Base-by-base conservation (phyloP, 1,140 invertebrate genomes). In the Fopius arisanus region DNA sequence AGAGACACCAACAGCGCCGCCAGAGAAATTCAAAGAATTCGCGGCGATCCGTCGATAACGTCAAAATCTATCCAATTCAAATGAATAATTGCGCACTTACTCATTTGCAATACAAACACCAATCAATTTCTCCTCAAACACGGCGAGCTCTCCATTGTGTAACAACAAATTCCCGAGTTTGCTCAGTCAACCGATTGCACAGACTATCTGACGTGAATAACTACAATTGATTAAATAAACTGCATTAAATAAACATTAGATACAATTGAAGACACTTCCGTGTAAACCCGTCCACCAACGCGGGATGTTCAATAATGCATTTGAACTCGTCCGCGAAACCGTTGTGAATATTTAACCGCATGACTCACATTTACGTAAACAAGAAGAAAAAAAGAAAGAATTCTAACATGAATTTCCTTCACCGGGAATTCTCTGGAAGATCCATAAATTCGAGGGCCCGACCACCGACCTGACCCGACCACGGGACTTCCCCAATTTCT, bases 291-390 rank as follows among this genome's bases (percentile, higher is more conserved):
- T 14, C 7, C 31, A 67, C 65, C 19, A 14, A 2, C 23, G 2
- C 21, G 21, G 14, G 10, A 59, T 23, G 19, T 59, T 59, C 2
- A 23, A 59, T 59, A 59, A 59, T 59, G 54, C 54, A 59, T 59
- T 37, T 59, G 54, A 59, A 59, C 54, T 59, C 23, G 54, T 59
- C 54, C 54, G 54, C 54, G 54, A 59, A 59, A 59, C 54, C 54
- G 54, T 59, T 59, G 54, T 59, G 54, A 59, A 59, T 59, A 59
- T 26, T 59, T 59, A 59, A 12, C 23, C 54, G 19, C 19, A 14
- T 59, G 54, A 59, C 21, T 59, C 54, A 59, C 54, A 26, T 59
- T 59, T 23, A 28, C 23, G 54, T 48, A 48, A 37, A 37, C 4
- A 37, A 37, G 33, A 37, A 48, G 16, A 48, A 48, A 48, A 48